A percentile compares a stretch with the other conserved stretches of the same genome.
These are phyloP conservation scores for Melinopterus prodromus DNA, from an alignment of 2,888 invertebrate genomes.

Conservation along the genomic window DNA sequence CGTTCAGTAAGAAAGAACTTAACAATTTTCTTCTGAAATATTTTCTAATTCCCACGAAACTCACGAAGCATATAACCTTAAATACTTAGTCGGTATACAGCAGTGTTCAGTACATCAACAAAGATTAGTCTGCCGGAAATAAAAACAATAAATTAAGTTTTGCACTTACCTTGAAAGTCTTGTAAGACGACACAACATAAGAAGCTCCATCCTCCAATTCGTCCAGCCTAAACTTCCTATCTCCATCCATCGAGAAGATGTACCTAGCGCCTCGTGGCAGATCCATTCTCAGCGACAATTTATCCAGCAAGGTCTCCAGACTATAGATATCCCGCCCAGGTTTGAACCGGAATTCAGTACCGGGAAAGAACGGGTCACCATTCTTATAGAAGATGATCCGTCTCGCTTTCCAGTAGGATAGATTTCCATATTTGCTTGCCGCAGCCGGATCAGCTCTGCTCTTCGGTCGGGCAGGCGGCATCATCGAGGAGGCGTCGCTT, in stretches of 20 bases:
- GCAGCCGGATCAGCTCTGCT: conserved; percentile 67
- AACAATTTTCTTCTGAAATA: too few species aligned
- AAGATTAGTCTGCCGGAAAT: not conserved
- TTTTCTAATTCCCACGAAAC: too few species aligned
- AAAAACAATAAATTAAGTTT: conserved; percentile 11
- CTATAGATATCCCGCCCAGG: conserved; percentile 88
- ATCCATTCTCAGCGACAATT: conserved; percentile 87
- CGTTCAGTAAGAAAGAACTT: too few species aligned
- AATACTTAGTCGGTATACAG: too few species aligned
- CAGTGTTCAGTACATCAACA: too few species aligned
- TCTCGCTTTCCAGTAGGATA: conserved; percentile 87
- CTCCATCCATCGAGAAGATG: conserved; percentile 92
- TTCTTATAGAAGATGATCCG: conserved; percentile 92
- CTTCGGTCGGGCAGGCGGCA: conserved; percentile 66
- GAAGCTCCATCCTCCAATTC: conserved; percentile 91
- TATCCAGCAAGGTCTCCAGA: conserved; percentile 84
- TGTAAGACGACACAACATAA: conserved; percentile 92
- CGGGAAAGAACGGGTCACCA: conserved; percentile 92
- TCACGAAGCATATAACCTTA: too few species aligned
- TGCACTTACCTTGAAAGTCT: conserved; percentile 83
- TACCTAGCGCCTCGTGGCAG: conserved; percentile 88
- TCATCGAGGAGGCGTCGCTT: conserved; percentile 67
- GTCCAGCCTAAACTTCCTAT: conserved; percentile 82
- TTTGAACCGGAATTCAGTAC: conserved; percentile 87
- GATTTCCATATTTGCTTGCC: conserved; percentile 73